Evolutionary conservation across 2,113 vertebrate genomes (phyloP), one percentile per base, ranked within the genome.

Genomic region (Xyrauchen texanus): DNA sequence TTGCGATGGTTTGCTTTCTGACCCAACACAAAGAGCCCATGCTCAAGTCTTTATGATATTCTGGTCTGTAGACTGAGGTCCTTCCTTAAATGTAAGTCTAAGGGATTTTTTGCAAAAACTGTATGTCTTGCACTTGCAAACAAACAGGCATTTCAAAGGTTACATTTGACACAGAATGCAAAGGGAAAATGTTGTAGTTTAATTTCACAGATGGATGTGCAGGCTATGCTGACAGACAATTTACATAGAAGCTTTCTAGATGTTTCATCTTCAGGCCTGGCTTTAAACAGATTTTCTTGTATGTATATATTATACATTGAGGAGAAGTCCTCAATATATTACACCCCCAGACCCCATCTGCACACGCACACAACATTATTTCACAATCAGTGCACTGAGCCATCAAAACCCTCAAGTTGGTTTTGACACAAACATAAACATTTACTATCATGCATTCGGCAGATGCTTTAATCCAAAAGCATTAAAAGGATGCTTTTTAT

Each of bases 321-420:
- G 79, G 65, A 81, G 64, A 71, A 68, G 77, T 67, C 62, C 71
- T 80, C 71, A 62, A 67, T 47, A 47, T 62, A 73, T 80, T 80
- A 75, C 11, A 49, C 63, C 55, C 61, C 68, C 71, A 76, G 68
- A 15, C 44, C 61, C 77, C 77, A 79, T 79, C 77, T 79, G 77
- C 62, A 76, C 73, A 65, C 7, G 61, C 73, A 76, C 49, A 65
- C 49, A 76, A 76, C 62, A 65, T 65, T 55, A 76, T 76, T 76
- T 76, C 72, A 76, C 73, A 61, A 76, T 76, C 73, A 65, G 73
- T 15, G 60, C 44, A 49, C 45, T 65, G 49, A 15, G 11, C 12
- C 62, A 65, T 76, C 62, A 49, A 76, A 76, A 65, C 49, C 12
- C 62, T 65, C 16, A 8, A 5, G 61, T 65, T 62, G 65, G 62